A percentile compares a stretch with the other conserved stretches of the same genome.
Evolutionary conservation across 1,140 invertebrate species (phyloP).

Genomic region (Meloidogyne floridensis): DNA sequence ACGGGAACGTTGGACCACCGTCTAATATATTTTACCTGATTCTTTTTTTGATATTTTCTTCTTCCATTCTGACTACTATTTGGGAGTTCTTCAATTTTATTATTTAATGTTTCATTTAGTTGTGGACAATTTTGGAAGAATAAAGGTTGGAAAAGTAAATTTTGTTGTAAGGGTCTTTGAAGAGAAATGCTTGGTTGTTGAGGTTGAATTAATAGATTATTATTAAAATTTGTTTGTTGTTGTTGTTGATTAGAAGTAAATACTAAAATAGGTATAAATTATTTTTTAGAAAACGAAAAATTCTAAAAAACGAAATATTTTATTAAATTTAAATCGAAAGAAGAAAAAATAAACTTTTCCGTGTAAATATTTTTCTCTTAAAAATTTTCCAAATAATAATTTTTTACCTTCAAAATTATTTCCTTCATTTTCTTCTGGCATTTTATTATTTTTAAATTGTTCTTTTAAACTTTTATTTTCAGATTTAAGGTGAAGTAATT

Average conservation of each 20-base stretch:
- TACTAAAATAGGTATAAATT: too few species aligned
- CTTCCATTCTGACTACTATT: neutral
- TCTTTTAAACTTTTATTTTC: neutral
- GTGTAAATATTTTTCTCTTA: too few species aligned
- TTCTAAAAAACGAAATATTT: too few species aligned
- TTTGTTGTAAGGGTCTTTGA: neutral
- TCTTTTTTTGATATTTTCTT: conserved; percentile 5
- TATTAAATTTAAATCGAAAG: too few species aligned
- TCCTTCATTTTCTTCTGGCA: neutral
- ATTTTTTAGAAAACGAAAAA: too few species aligned
- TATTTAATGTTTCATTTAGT: neutral
- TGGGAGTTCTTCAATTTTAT: neutral
- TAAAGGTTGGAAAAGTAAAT: neutral
- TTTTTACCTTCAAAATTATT: neutral
- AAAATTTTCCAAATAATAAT: neutral
- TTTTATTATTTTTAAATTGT: neutral
- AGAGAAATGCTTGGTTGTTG: neutral
- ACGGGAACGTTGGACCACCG: too few species aligned
- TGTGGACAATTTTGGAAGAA: neutral
- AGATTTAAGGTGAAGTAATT: neutral
- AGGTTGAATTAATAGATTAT: neutral
- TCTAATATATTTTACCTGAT: neutral
- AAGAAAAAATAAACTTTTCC: too few species aligned
- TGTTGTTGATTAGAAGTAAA: too few species aligned
- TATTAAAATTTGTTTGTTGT: neutral